Conservation (phyloP, 2,797 vertebrate genomes). For the Borostomias antarcticus region DNA sequence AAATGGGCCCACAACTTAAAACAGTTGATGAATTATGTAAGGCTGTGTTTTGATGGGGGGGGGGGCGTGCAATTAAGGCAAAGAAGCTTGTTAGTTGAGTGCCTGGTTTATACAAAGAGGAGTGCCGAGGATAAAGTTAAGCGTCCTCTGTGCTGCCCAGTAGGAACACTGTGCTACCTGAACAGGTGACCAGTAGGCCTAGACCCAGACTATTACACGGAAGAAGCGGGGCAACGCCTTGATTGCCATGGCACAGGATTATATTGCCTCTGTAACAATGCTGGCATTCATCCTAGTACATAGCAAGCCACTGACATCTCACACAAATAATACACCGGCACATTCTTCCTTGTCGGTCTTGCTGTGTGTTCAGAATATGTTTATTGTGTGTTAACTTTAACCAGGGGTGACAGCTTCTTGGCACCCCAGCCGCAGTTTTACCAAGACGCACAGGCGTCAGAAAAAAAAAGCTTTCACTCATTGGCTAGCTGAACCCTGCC, state of each 20-base stretch:
- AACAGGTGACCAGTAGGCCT: too few relatives aligned
- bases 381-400: background rate
- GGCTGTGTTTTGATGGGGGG: conserved; percentile 18
- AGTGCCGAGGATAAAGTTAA: background rate
- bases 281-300: background rate
- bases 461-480: background rate
- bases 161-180: background rate
- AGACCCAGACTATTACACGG: too few relatives aligned
- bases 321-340: too few relatives aligned
- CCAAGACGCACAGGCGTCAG: background rate
- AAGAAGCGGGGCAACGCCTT: conserved; percentile 18
- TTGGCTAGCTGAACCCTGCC: background rate
- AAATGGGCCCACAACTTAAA: background rate
- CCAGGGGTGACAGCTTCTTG: background rate
- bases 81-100: background rate
- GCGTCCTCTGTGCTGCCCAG: background rate
- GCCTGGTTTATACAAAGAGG: conserved; percentile 4
- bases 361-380: too few relatives aligned
- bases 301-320: too few relatives aligned
- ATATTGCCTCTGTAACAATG: background rate
- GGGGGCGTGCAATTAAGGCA: background rate
- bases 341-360: too few relatives aligned
- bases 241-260: background rate
- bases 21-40: background rate
- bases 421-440: background rate